Percentiles rank a stretch among this genome's conserved stretches.
Conservation (phyloP, 2,113 vertebrate genomes). For the Varanus komodoensis region DNA sequence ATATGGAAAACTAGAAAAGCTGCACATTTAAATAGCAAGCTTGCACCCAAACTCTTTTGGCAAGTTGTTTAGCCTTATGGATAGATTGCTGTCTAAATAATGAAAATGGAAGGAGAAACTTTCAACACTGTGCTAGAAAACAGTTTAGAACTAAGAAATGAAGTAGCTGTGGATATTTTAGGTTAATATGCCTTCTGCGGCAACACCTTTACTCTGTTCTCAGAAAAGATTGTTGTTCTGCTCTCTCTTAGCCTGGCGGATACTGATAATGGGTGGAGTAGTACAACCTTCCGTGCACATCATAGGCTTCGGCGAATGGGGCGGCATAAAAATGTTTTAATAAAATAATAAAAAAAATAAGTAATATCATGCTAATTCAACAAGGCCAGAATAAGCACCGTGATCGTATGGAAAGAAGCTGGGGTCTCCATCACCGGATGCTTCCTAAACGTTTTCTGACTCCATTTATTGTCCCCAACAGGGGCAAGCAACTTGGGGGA, state of each 20-base stretch:
- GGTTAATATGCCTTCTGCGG: background rate
- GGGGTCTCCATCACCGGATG: background rate
- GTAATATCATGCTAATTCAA: background rate
- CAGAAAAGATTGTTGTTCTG: background rate
- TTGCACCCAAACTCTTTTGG: slow-evolving; percentile 6
- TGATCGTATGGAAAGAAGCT: no score
- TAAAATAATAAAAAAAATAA: no score
- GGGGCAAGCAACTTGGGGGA: background rate
- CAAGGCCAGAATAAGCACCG: background rate
- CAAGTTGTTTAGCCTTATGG: background rate
- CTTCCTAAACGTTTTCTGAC: slow-evolving; percentile 4
- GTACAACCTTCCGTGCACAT: background rate
- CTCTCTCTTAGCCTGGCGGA: background rate
- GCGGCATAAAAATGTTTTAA: no score
- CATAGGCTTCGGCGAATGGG: no score
- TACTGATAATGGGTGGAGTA: background rate
- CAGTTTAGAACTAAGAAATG: background rate
- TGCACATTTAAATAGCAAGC: background rate
- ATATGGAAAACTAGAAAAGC: background rate
- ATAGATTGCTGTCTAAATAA: background rate
- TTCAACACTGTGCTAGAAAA: background rate
- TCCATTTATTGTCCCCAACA: slow-evolving; percentile 28
- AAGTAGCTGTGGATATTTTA: background rate
- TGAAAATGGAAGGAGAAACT: background rate
- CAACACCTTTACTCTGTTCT: background rate